A percentile compares a stretch with the other conserved stretches of the same genome.
Conservation (phyloP, 1,140 invertebrate genomes). For the Ylistrum balloti region DNA sequence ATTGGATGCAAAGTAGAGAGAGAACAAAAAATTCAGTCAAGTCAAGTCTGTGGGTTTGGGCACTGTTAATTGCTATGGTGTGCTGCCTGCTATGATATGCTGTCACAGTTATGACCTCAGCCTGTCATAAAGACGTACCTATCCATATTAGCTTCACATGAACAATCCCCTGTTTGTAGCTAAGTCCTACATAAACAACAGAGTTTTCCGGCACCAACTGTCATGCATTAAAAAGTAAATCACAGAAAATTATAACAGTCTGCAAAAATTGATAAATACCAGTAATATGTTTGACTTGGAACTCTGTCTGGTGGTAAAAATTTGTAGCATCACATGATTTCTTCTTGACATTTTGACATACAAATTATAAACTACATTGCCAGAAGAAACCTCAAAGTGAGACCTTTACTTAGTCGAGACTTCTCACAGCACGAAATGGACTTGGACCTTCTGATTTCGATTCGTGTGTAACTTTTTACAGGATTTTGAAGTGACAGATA, state of each 20-base stretch:
- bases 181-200: not conserved
- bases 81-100: not conserved
- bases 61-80: not conserved
- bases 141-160: not conserved
- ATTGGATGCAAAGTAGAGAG: not conserved
- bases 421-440: not conserved
- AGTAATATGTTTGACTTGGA: not conserved
- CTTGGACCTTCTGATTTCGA: not conserved
- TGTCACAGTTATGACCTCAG: not conserved
- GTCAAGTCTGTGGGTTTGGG: not conserved
- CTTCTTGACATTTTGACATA: conserved; percentile 13
- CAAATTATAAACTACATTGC: not conserved
- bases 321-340: not conserved
- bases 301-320: not conserved
- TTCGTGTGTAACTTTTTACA: not conserved
- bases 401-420: not conserved
- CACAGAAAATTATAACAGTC: not conserved
- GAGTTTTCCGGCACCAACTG: conserved; percentile 1
- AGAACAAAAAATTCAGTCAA: not conserved
- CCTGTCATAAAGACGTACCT: not conserved
- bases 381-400: conserved; percentile 5
- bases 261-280: not conserved
- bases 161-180: not conserved
- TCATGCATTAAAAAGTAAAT: conserved; percentile 19
- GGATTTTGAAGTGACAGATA: not conserved